A percentile compares a stretch with the other conserved stretches of the same genome.
Conservation (phyloP, 2,113 vertebrate genomes). For the Caloenas nicobarica region DNA sequence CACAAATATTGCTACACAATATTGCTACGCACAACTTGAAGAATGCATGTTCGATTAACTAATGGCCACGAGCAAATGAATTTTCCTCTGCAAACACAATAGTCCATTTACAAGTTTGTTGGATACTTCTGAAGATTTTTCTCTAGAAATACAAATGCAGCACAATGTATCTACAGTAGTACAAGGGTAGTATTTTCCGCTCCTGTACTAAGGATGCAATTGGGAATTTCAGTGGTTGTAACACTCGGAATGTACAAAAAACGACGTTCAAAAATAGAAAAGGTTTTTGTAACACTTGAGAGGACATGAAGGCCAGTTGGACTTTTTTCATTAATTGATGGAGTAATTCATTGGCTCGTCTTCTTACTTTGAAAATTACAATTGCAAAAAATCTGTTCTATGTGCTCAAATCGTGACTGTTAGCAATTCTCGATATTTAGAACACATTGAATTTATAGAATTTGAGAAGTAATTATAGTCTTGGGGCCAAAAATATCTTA, state of each 20-base stretch:
- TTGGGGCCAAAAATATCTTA: background rate
- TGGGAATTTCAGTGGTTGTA: background rate
- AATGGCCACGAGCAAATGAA: background rate
- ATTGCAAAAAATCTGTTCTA: background rate
- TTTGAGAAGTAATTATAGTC: background rate
- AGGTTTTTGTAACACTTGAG: background rate
- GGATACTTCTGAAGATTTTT: background rate
- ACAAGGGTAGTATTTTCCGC: background rate
- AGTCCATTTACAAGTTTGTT: background rate
- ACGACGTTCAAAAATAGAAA: background rate
- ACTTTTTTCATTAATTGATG: fast-evolving
- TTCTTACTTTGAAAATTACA: background rate
- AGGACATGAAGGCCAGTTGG: background rate
- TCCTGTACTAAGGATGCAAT: background rate
- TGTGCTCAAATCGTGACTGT: background rate
- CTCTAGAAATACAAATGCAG: background rate
- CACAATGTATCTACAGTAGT: too few relatives aligned
- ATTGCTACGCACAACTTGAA: background rate
- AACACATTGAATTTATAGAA: background rate
- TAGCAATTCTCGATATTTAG: background rate
- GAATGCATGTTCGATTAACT: background rate
- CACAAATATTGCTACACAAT: background rate
- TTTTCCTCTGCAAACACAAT: background rate
- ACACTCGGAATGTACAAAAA: background rate
- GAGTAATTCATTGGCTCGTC: background rate